These are phyloP conservation scores for Cottus gobio DNA, from an alignment of 2,113 vertebrate species.

Conservation along the genomic window DNA sequence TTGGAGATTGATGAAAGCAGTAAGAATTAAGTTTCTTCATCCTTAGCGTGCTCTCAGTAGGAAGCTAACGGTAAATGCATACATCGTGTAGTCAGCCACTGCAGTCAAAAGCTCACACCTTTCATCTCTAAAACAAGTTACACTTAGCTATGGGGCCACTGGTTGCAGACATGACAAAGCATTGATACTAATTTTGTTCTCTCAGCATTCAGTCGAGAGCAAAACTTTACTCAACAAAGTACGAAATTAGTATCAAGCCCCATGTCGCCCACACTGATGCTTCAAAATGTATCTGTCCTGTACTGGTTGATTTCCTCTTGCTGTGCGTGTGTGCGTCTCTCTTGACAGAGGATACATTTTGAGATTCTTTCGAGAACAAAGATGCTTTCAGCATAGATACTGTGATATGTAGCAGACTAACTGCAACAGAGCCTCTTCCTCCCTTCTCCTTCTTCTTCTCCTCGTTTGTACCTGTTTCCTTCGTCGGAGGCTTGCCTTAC, in stretches of 20 bases:
- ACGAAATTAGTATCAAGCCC: conserved; percentile 91
- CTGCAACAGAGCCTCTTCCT: conserved; percentile 82
- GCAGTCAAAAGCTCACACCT: conserved; percentile 32
- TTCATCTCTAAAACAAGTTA: conserved; percentile 65
- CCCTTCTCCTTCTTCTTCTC: conserved; percentile 66
- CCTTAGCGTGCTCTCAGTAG: conserved; percentile 46
- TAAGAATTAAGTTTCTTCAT: conserved; percentile 29
- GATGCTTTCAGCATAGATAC: conserved; percentile 89
- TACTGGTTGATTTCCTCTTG: conserved; percentile 79
- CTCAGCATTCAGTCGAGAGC: conserved; percentile 82
- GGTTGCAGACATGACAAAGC: conserved; percentile 87
- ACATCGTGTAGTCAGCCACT: conserved; percentile 25
- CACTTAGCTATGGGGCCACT: conserved; percentile 90
- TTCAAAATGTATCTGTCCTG: conserved; percentile 95
- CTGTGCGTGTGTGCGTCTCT: conserved; percentile 78
- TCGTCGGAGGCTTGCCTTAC: conserved; percentile 89
- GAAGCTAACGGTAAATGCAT: conserved; percentile 38
- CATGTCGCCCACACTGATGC: conserved; percentile 92
- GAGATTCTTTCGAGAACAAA: conserved; percentile 85
- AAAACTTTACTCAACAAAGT: conserved; percentile 80
- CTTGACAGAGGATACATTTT: conserved; percentile 92
- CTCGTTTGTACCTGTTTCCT: conserved; percentile 81
- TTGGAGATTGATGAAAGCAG: conserved; percentile 60
- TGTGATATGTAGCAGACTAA: conserved; percentile 90
- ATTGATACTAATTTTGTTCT: conserved; percentile 91